Conservation (phyloP, 2,113 vertebrate genomes). For the Halichoeres trimaculatus region DNA sequence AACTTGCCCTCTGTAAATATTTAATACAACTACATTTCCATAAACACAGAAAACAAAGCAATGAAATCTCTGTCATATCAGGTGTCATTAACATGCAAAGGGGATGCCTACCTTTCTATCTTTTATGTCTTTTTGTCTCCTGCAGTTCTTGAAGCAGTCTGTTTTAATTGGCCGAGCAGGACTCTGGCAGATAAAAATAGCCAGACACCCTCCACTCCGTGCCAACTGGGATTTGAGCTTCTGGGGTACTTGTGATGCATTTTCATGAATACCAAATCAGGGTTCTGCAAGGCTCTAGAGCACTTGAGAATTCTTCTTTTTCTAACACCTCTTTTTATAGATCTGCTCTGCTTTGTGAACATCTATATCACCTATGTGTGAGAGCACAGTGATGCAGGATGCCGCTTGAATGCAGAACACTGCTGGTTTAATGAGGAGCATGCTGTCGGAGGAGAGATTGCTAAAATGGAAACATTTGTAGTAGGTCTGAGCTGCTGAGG, state of each 20-base stretch:
- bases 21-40: background rate
- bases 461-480: constrained; percentile 7
- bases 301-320: constrained; percentile 24
- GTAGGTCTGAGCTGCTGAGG: constrained; percentile 32
- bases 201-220: constrained; percentile 62
- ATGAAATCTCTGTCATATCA: background rate
- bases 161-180: constrained; percentile 45
- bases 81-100: background rate
- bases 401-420: background rate
- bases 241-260: constrained; percentile 66
- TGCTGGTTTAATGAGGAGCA: constrained; percentile 5
- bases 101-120: background rate
- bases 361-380: constrained; percentile 20
- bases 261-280: constrained; percentile 70
- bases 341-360: background rate
- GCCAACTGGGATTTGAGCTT: constrained; percentile 70
- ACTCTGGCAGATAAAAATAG: constrained; percentile 78
- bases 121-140: constrained; percentile 53
- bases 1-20: background rate
- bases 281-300: constrained; percentile 50
- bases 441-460: constrained; percentile 1
- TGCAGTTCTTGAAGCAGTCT: constrained; percentile 44
- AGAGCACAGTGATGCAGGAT: background rate
- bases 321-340: constrained; percentile 38
- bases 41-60: background rate